These are phyloP conservation scores for Canis aureus DNA, from an alignment of 2,113 vertebrate genomes.

Conservation along the genomic window DNA sequence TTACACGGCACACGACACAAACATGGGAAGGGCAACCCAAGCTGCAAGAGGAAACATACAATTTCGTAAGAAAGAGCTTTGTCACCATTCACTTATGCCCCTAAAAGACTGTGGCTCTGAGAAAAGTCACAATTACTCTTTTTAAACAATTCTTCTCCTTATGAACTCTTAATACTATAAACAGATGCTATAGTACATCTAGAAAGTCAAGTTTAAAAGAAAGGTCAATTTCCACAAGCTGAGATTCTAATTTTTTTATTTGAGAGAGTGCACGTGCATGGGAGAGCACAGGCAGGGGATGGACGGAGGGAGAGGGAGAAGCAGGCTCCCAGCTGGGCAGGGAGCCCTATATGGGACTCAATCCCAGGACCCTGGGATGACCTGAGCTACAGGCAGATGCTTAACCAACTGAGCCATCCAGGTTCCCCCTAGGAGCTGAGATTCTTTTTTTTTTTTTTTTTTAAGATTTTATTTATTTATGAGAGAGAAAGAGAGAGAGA, in stretches of 20 bases:
- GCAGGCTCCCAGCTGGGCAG: not conserved
- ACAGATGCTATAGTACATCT: not conserved
- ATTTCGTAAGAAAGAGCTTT: not conserved
- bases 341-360: not conserved
- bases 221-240: not conserved
- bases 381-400: not conserved
- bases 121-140: slow-evolving; percentile 10
- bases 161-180: slow-evolving; percentile 22
- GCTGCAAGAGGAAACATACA: slow-evolving; percentile 81
- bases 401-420: not conserved
- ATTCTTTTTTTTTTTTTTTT: too few species aligned
- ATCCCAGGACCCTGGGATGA: not conserved
- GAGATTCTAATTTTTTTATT: not conserved
- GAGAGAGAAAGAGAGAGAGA: too few species aligned
- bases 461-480: too few species aligned
- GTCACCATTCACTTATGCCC: not conserved
- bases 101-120: not conserved
- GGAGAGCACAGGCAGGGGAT: not conserved
- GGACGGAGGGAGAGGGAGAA: not conserved
- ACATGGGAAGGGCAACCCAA: slow-evolving; percentile 90
- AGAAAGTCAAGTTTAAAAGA: slow-evolving; percentile 22
- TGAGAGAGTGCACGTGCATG: not conserved
- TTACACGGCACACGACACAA: slow-evolving; percentile 97
- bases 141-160: not conserved
- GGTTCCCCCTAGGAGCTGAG: not conserved